These are phyloP conservation scores for Scaeva pyrastri DNA, from an alignment of 2,888 invertebrate species.

Conservation along the genomic window DNA sequence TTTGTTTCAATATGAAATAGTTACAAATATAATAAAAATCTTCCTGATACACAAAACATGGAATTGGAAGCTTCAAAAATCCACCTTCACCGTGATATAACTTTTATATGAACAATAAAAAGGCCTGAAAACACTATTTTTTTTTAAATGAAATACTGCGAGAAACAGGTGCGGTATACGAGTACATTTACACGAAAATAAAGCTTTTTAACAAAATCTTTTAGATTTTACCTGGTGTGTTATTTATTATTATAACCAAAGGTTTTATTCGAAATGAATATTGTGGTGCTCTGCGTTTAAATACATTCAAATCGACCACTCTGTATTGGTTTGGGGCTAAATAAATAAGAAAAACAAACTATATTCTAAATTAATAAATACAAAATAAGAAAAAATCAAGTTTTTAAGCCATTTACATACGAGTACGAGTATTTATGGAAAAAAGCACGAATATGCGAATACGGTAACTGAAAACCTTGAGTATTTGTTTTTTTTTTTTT, in stretches of 20 bases:
- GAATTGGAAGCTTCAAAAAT: no score
- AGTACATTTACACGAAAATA: conserved; percentile 46
- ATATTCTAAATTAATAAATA: conserved; percentile 19
- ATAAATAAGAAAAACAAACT: conserved; percentile 69
- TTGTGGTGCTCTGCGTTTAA: conserved; percentile 83
- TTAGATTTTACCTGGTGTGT: conserved; percentile 81
- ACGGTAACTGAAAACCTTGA: conserved; percentile 37
- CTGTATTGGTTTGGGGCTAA: conserved; percentile 84
- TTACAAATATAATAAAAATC: no score
- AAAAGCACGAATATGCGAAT: conserved; percentile 25
- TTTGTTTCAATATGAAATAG: no score
- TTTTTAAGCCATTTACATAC: conserved; percentile 11
- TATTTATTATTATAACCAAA: conserved; percentile 81
- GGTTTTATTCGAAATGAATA: conserved; percentile 83
- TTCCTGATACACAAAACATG: no score
- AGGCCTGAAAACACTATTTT: conserved; percentile 17
- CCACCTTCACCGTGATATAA: conserved; percentile 18
- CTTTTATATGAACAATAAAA: background rate
- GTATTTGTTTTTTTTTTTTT: conserved; percentile 50
- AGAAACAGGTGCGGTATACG: no score
- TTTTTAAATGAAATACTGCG: no score
- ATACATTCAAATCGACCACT: conserved; percentile 86
- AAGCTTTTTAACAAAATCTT: background rate
- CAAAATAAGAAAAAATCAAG: background rate
- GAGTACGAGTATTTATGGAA: background rate